Conservation (phyloP, 2,797 vertebrate species). For the Phaenicophaeus curvirostris region DNA sequence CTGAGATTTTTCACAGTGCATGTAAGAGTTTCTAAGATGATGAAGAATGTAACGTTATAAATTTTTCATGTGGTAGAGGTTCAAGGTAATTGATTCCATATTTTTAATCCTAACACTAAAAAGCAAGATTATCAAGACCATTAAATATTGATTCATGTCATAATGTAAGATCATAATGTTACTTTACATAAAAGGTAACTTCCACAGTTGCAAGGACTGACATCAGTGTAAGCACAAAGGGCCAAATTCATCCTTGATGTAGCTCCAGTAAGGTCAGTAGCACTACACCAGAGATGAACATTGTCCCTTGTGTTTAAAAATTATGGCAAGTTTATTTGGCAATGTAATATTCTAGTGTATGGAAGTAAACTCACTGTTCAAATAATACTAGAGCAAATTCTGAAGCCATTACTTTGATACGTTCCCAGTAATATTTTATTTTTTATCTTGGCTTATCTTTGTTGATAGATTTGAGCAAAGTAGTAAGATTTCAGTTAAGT, state of each 20-base stretch:
- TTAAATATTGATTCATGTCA: constrained; percentile 84
- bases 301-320: constrained; percentile 23
- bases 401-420: neutral
- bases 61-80: constrained; percentile 88
- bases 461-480: neutral
- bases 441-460: neutral
- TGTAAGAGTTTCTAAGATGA: constrained; percentile 91
- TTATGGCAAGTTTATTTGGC: constrained; percentile 25
- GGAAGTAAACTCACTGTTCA: constrained; percentile 20
- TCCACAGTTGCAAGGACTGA: constrained; percentile 45
- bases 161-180: constrained; percentile 78
- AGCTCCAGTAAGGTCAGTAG: neutral
- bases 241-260: constrained; percentile 6
- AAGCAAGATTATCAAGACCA: constrained; percentile 83
- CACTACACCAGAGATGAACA: neutral
- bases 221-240: neutral
- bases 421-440: neutral
- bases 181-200: constrained; percentile 74
- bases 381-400: neutral
- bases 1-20: constrained; percentile 89
- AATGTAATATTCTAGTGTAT: neutral
- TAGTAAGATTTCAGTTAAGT: neutral
- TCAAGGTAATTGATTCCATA: constrained; percentile 85
- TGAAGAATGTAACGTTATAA: constrained; percentile 87
- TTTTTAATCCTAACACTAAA: constrained; percentile 85